A percentile compares a stretch with the other conserved stretches of the same genome.
Evolutionary conservation across 2,113 vertebrate genomes (phyloP).

Genomic region (Pseudonaja textilis): DNA sequence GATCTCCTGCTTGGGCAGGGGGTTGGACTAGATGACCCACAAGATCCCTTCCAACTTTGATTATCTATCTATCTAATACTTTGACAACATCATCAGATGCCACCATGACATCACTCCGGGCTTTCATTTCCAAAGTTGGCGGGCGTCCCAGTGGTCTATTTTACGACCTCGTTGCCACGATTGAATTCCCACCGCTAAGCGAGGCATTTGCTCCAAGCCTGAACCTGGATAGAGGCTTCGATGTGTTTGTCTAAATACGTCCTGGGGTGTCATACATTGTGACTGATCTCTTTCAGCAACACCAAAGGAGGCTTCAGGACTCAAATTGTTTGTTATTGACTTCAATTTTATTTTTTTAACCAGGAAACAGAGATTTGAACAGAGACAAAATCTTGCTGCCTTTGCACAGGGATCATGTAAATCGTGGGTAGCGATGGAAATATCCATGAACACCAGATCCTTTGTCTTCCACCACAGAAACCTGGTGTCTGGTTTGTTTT

Average conservation of each 20-base stretch:
- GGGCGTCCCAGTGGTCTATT: too few species aligned
- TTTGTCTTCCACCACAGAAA: slow-evolving; percentile 15
- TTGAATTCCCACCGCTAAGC: too few species aligned
- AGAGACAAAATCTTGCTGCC: neutral
- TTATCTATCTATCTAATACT: too few species aligned
- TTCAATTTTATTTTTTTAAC: neutral
- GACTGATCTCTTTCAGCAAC: neutral
- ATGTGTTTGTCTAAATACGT: neutral
- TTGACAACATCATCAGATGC: too few species aligned
- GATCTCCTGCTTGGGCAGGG: too few species aligned
- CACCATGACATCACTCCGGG: too few species aligned
- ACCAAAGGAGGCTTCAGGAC: neutral
- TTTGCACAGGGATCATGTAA: slow-evolving; percentile 1
- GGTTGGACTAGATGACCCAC: too few species aligned
- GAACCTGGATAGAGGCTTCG: neutral
- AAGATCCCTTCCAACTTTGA: too few species aligned
- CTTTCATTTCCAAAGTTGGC: too few species aligned
- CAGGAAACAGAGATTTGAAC: neutral
- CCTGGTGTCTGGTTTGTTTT: slow-evolving; percentile 16
- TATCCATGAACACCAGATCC: neutral
- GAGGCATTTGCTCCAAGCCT: too few species aligned
- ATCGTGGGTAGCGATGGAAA: slow-evolving; percentile 51
- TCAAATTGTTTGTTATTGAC: neutral
- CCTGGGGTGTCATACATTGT: neutral
- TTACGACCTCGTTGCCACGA: too few species aligned